Base-by-base conservation (phyloP, 1,140 invertebrate species). In the Hermatobates lingyangjiaoensis region DNA sequence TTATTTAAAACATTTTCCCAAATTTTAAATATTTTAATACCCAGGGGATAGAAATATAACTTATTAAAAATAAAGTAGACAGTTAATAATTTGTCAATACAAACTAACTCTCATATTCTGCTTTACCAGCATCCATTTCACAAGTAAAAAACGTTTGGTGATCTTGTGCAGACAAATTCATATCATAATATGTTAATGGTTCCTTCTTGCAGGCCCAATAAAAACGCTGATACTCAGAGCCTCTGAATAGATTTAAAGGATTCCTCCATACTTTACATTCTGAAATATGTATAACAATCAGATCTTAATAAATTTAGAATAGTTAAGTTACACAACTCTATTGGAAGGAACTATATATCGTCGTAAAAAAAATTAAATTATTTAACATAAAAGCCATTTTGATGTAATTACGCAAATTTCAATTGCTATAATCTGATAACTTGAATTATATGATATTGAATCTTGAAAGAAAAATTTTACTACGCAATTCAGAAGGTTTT, bases 191-290 rank as follows among this genome's bases (percentile, higher is more conserved):
- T 0, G 95, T 98, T 24, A 98, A 70, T 0, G 94, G 93, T 58
- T 97, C 92, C 66, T 92, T 93, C 57, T 83, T 85, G 0, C 87
- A 92, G 0, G 82, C 79, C 77, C 80, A 84, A 61, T 81, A 87
- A 67, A 93, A 94, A 28, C 92, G 71, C 59, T 90, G 84, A 69
- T 98, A 98, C 65, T 98, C 94, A 3, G 92, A 87, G 0, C 93
- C 94, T 30, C 94, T 77, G 66, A 96, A 92, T 40, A 98, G 70
- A 70, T 92, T 93, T 56, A 95, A 75, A 3, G 94, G 92, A 73
- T 98, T 98, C 27, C 93, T 74, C 93, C 93, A 98, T 5, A 98
- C 91, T 74, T 95, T 95, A 64, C 88, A 93, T 64, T 96, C 91
- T 68, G 76, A 70, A 63, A 56, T 49, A 26, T 44, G 48, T 20